Evolutionary conservation across 2,113 vertebrate genomes (phyloP).

Genomic region (Charadrius vociferus): DNA sequence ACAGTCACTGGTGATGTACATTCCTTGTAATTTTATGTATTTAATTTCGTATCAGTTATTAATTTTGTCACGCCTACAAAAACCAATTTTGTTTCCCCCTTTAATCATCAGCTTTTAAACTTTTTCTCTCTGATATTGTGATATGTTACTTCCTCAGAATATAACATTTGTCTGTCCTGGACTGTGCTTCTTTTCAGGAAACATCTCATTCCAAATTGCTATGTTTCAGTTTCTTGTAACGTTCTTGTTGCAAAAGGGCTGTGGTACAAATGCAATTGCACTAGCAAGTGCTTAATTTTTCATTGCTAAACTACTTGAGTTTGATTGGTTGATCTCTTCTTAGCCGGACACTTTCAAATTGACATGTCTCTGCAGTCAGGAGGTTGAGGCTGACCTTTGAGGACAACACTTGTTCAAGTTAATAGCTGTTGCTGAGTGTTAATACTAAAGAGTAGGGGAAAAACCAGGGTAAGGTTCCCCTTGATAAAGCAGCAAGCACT

Average conservation of each 20-base stretch:
- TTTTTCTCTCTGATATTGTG: not conserved
- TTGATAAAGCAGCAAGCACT: not conserved
- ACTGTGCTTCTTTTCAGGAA: not conserved
- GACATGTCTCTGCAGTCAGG: not conserved
- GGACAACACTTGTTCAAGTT: not conserved
- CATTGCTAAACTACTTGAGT: not conserved
- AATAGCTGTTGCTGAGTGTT: not conserved
- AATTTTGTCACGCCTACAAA: not conserved
- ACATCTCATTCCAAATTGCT: not conserved
- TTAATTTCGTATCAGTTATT: not conserved
- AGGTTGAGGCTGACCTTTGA: not conserved
- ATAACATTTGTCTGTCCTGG: not conserved
- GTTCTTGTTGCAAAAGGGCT: not conserved
- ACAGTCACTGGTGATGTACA: not conserved
- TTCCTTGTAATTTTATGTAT: not conserved
- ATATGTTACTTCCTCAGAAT: not conserved
- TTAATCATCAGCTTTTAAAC: not conserved
- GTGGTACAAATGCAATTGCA: not conserved
- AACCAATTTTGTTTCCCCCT: not conserved
- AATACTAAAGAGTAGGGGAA: not conserved
- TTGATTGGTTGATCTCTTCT: not conserved
- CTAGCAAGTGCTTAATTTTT: not conserved
- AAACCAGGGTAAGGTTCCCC: not conserved
- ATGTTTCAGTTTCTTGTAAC: not conserved
- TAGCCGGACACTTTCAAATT: not conserved